Conservation (phyloP, 2,888 invertebrate genomes). For the Cybosia mesomella region DNA sequence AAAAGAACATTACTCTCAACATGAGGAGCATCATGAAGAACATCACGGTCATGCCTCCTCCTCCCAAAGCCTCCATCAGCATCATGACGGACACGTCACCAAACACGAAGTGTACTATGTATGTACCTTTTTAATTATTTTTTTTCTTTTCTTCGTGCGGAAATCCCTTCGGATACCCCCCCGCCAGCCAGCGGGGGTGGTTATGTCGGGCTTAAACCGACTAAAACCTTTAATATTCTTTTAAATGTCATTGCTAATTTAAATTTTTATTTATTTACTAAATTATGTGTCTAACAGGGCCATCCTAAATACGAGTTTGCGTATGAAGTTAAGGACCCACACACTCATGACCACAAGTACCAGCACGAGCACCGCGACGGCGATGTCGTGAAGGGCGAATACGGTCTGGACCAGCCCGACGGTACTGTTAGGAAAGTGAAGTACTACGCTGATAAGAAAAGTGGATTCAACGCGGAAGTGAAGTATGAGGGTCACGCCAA, state of each 20-base stretch:
- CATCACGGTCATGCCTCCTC: constrained; percentile 55
- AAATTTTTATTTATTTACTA: background rate
- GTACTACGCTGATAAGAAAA: constrained; percentile 79
- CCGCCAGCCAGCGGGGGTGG: too few relatives aligned
- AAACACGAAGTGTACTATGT: constrained; percentile 56
- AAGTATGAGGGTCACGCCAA: constrained; percentile 34
- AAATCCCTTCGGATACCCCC: too few relatives aligned
- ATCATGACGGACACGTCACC: constrained; percentile 51
- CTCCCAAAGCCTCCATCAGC: constrained; percentile 62
- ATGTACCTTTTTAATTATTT: constrained; percentile 2
- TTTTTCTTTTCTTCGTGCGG: too few relatives aligned
- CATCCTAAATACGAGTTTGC: constrained; percentile 69
- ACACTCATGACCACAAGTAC: constrained; percentile 84
- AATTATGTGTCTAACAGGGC: constrained; percentile 39
- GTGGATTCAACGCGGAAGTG: constrained; percentile 65
- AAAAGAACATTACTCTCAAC: constrained; percentile 21
- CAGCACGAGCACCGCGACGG: constrained; percentile 72
- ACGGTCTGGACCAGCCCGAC: constrained; percentile 52
- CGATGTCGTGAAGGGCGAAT: constrained; percentile 56
- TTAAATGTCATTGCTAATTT: background rate
- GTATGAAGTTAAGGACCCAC: constrained; percentile 80
- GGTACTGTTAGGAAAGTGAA: constrained; percentile 63
- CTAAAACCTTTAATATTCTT: too few relatives aligned
- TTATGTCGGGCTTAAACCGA: too few relatives aligned
- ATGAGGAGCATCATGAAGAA: constrained; percentile 41